Evolutionary conservation across 2,113 vertebrate genomes (phyloP).

Genomic region (Melanotaenia duboulayi): DNA sequence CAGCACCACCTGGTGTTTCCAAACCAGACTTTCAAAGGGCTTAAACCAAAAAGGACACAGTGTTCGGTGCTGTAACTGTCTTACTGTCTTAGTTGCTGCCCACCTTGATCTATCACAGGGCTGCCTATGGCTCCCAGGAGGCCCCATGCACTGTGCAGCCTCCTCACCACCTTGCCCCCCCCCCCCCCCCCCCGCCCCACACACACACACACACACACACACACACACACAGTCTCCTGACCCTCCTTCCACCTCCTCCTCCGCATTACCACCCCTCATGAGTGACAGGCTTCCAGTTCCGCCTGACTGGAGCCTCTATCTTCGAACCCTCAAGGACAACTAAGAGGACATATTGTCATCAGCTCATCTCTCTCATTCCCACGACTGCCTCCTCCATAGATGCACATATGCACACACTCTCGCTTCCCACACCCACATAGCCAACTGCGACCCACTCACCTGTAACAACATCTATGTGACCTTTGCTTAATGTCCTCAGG

Average conservation of each 20-base stretch:
- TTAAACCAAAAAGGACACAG: slow-evolving; percentile 62
- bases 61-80: slow-evolving; percentile 54
- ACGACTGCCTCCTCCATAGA: slow-evolving; percentile 49
- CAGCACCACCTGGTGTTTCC: slow-evolving; percentile 3
- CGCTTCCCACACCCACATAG: neutral
- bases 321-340: slow-evolving; percentile 76
- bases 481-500: slow-evolving; percentile 75
- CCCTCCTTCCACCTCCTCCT: slow-evolving; percentile 7
- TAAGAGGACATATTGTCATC: slow-evolving; percentile 79
- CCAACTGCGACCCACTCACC: slow-evolving; percentile 68
- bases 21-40: slow-evolving; percentile 46
- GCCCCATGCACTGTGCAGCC: slow-evolving; percentile 40
- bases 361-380: slow-evolving; percentile 69
- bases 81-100: slow-evolving; percentile 59
- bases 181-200: no score
- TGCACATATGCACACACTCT: slow-evolving; percentile 38
- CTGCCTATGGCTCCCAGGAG: slow-evolving; percentile 67
- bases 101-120: slow-evolving; percentile 72
- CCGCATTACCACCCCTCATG: slow-evolving; percentile 55
- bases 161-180: slow-evolving; percentile 22
- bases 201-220: no score
- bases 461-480: slow-evolving; percentile 75
- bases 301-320: slow-evolving; percentile 75
- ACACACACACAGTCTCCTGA: neutral
- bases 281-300: slow-evolving; percentile 83